Evolutionary conservation across 2,888 invertebrate genomes (phyloP).

Genomic region (Cataglyphis albicans): DNA sequence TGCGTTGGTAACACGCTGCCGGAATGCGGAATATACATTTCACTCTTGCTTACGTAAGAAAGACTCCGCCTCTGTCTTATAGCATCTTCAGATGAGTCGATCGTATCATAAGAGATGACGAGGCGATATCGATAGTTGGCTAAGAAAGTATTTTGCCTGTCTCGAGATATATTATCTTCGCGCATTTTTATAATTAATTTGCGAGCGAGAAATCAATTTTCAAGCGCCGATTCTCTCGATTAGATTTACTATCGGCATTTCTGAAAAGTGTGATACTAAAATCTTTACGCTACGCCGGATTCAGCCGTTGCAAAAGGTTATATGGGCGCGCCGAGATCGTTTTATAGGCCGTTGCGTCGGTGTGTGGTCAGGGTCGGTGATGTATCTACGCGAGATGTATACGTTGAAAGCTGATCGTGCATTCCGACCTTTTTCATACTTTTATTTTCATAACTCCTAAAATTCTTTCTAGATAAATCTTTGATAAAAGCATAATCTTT

Average conservation of each 20-base stretch:
- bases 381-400: slow-evolving; percentile 16
- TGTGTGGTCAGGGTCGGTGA: slow-evolving; percentile 57
- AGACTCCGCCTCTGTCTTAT: slow-evolving; percentile 48
- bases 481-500: neutral
- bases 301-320: slow-evolving; percentile 56
- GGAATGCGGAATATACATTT: slow-evolving; percentile 78
- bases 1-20: slow-evolving; percentile 62
- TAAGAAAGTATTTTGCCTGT: slow-evolving; percentile 2
- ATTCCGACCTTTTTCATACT: slow-evolving; percentile 45
- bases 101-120: neutral
- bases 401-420: slow-evolving; percentile 38
- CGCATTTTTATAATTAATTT: slow-evolving; percentile 1
- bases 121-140: neutral
- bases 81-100: neutral
- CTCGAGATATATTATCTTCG: neutral
- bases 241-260: slow-evolving; percentile 44
- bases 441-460: slow-evolving; percentile 17
- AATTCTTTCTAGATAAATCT: slow-evolving; percentile 14
- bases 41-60: slow-evolving; percentile 70
- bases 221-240: slow-evolving; percentile 22
- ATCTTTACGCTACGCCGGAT: slow-evolving; percentile 41
- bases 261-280: slow-evolving; percentile 54
- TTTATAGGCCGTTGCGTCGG: slow-evolving; percentile 44
- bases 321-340: slow-evolving; percentile 50
- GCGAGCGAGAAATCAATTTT: slow-evolving; percentile 12